Conservation (phyloP, 2,797 vertebrate genomes). For the Aselliscus stoliczkanus region DNA sequence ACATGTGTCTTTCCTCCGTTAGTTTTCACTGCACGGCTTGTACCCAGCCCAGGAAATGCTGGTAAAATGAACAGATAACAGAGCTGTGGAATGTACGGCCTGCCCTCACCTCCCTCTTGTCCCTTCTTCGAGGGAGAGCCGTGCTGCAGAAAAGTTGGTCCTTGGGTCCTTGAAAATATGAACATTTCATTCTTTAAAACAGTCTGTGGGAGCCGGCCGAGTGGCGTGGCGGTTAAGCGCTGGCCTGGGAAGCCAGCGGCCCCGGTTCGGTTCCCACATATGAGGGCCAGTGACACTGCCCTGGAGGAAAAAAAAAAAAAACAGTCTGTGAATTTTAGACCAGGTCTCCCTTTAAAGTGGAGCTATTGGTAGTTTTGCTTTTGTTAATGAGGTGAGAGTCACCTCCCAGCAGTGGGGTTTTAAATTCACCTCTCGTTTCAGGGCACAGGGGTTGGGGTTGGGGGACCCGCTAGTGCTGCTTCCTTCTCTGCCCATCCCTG, state of each 20-base stretch:
- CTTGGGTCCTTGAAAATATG: not conserved
- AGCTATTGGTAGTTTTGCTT: not conserved
- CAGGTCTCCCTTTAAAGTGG: not conserved
- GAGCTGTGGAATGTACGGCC: not conserved
- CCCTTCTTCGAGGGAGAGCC: not conserved
- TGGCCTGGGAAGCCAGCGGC: too few relatives aligned
- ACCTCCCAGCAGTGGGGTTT: not conserved
- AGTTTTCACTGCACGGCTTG: not conserved
- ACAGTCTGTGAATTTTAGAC: not conserved
- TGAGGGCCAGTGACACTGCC: too few relatives aligned
- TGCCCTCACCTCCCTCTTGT: accelerated
- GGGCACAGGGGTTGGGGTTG: not conserved
- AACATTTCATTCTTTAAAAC: not conserved
- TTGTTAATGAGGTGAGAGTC: too few relatives aligned
- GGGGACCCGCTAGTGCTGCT: not conserved
- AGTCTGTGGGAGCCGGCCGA: too few relatives aligned
- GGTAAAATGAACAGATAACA: not conserved
- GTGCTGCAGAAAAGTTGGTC: not conserved
- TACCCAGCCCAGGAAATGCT: not conserved
- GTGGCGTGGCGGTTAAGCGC: too few relatives aligned
- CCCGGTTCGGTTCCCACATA: too few relatives aligned
- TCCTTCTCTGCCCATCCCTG: not conserved
- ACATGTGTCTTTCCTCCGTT: not conserved
- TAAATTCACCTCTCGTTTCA: accelerated
- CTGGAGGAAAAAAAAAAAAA: too few relatives aligned